phyloP scores from a whole-genome alignment of 2,888 invertebrate genomes.

The Clusia tigrina region DNA sequence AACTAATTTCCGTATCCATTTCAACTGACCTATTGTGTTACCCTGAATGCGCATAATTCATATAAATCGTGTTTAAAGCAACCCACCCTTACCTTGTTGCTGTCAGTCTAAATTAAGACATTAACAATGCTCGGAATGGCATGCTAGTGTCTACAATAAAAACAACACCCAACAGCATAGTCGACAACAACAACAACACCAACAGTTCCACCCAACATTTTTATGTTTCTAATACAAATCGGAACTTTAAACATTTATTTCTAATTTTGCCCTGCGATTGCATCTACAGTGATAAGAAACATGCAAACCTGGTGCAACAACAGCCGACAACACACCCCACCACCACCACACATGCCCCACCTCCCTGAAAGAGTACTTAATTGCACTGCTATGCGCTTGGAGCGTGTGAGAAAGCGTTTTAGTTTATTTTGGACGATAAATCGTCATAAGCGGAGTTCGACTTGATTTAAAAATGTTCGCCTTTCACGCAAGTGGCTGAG shows the following conservation, averaged over 20 bases:
- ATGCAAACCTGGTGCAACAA: constrained; percentile 44
- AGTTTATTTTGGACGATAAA: constrained; percentile 28
- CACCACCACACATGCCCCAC: constrained; percentile 3
- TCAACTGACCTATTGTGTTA: too few species aligned
- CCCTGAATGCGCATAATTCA: too few species aligned
- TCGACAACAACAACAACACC: constrained; percentile 11
- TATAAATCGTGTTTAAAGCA: too few species aligned
- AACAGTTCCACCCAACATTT: constrained; percentile 6
- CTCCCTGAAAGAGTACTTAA: not conserved
- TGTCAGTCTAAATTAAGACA: constrained; percentile 3
- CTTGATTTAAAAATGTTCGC: not conserved
- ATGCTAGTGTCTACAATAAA: not conserved
- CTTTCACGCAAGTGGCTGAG: not conserved
- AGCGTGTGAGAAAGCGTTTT: too few species aligned
- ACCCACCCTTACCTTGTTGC: too few species aligned
- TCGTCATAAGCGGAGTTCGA: not conserved
- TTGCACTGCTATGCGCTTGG: not conserved
- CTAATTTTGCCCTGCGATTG: constrained; percentile 34
- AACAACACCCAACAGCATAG: not conserved
- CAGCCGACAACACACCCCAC: constrained; percentile 42
- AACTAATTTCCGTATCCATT: not conserved
- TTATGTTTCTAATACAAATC: constrained; percentile 20
- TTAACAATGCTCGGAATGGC: not conserved
- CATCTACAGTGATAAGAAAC: constrained; percentile 54
- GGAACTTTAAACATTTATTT: constrained; percentile 2